Conservation (phyloP, 2,888 invertebrate species). For the Brachylomia viminalis region DNA sequence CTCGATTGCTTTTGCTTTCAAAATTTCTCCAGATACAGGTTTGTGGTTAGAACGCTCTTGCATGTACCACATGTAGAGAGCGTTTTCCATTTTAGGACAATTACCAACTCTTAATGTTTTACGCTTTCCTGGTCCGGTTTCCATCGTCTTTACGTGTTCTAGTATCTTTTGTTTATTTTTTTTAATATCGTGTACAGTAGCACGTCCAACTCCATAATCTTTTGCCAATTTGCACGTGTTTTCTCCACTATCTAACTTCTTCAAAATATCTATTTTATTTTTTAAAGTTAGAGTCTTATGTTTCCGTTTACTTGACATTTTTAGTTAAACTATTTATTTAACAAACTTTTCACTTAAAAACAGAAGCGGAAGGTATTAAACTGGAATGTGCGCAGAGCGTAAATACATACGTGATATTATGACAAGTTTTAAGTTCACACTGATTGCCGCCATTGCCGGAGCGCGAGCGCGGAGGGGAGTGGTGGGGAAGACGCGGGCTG, state of each 20-base stretch:
- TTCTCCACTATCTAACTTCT: neutral
- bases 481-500: neutral
- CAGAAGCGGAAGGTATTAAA: neutral
- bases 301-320: slow-evolving; percentile 4
- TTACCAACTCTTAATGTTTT: neutral
- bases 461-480: neutral
- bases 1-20: slow-evolving; percentile 1
- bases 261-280: neutral
- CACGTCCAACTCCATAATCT: slow-evolving; percentile 8
- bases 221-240: slow-evolving; percentile 3
- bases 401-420: too few species aligned
- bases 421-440: too few species aligned
- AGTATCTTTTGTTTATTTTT: neutral
- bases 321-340: neutral
- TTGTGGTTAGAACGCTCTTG: neutral
- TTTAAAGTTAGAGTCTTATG: neutral
- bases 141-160: neutral
- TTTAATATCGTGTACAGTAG: neutral
- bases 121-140: neutral
- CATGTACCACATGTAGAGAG: neutral
- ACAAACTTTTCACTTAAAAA: neutral
- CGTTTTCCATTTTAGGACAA: slow-evolving; percentile 1
- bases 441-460: too few species aligned
- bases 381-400: too few species aligned
- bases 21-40: neutral